Percentiles rank a stretch among this genome's conserved stretches.
phyloP scores from a whole-genome alignment of 2,113 vertebrate species.

The Meleagris gallopavo region DNA sequence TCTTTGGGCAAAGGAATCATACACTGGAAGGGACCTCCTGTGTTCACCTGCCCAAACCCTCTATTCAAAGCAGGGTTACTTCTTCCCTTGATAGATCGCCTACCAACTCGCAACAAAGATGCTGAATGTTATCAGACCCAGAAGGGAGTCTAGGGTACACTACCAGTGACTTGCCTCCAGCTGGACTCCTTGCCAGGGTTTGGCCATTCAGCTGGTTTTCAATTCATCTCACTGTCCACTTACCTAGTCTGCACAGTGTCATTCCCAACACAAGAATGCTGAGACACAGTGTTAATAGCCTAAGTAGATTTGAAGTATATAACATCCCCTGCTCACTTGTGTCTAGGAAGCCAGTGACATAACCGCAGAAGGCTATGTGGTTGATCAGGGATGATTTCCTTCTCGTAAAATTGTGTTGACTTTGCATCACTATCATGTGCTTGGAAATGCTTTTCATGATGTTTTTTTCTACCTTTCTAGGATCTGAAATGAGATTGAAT shows the following conservation, averaged over 20 bases:
- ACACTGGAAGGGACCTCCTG: neutral
- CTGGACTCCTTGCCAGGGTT: neutral
- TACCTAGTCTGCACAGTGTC: neutral
- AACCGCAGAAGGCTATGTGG: neutral
- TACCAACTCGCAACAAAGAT: fast-evolving
- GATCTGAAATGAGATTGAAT: neutral
- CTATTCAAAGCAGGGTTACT: neutral
- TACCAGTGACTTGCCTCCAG: neutral
- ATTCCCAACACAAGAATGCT: neutral
- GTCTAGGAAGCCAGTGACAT: neutral
- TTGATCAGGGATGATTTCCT: neutral
- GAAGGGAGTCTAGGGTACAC: neutral
- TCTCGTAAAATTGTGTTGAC: neutral
- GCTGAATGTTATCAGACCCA: fast-evolving
- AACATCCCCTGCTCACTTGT: neutral
- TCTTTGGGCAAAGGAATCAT: neutral
- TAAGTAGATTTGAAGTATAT: neutral
- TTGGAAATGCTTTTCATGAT: neutral
- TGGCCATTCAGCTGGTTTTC: fast-evolving
- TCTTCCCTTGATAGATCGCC: neutral
- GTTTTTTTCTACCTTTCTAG: neutral
- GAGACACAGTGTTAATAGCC: neutral
- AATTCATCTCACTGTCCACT: neutral
- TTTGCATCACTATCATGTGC: neutral
- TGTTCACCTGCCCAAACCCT: neutral